Evolutionary conservation across 2,113 vertebrate species (phyloP).

Genomic region (Furnarius figulus): DNA sequence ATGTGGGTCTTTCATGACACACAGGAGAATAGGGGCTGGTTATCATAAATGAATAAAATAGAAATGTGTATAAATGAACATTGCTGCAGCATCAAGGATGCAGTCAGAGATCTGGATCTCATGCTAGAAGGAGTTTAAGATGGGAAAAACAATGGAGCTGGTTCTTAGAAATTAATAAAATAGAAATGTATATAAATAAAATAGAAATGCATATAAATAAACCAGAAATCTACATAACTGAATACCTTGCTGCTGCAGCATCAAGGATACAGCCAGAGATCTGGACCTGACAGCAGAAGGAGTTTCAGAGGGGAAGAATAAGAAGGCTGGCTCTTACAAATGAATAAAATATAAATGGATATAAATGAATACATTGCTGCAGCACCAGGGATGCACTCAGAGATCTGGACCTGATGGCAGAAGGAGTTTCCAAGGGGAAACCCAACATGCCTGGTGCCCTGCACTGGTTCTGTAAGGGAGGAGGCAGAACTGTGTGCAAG

Average conservation of each 20-base stretch:
- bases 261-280: background rate
- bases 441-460: accelerated
- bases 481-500: background rate
- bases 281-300: too few species aligned
- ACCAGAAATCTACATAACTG: too few species aligned
- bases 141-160: accelerated
- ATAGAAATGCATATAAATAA: too few species aligned
- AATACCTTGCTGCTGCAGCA: background rate
- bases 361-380: background rate
- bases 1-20: accelerated
- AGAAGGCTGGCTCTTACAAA: too few species aligned
- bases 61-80: background rate
- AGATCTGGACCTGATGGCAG: background rate
- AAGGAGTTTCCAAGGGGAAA: background rate
- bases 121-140: background rate
- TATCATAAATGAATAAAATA: background rate
- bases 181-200: too few species aligned
- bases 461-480: background rate
- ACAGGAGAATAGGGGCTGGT: background rate
- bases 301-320: too few species aligned
- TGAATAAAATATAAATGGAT: too few species aligned
- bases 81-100: background rate
- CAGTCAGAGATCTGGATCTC: background rate
- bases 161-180: background rate
- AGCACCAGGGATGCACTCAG: background rate